A percentile compares a stretch with the other conserved stretches of the same genome.
These are phyloP conservation scores for Laticauda laticaudata DNA, from an alignment of 2,113 vertebrate species.

Conservation along the genomic window DNA sequence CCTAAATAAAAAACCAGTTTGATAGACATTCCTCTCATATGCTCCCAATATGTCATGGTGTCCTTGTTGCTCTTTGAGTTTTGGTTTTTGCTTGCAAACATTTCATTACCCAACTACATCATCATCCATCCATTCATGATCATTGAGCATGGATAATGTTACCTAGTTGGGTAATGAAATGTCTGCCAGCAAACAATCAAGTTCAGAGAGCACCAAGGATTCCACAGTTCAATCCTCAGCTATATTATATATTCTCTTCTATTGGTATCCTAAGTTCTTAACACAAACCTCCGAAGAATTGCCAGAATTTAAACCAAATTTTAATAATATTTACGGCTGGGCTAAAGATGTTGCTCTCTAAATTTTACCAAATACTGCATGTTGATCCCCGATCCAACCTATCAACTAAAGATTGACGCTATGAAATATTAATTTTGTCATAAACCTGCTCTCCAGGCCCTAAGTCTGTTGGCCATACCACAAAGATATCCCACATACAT, in stretches of 20 bases:
- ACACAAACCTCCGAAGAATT: neutral
- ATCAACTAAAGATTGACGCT: neutral
- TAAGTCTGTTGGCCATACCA: neutral
- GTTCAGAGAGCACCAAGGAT: neutral
- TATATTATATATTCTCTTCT: neutral
- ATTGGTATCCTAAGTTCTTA: neutral
- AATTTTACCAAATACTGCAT: neutral
- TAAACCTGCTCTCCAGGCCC: neutral
- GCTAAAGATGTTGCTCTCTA: neutral
- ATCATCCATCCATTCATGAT: neutral
- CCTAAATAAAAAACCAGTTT: neutral
- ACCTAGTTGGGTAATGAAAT: neutral
- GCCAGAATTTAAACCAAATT: neutral
- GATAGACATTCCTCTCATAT: neutral
- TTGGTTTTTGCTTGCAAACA: neutral
- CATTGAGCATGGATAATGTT: neutral
- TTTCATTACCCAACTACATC: neutral
- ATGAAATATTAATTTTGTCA: neutral
- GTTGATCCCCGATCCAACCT: neutral
- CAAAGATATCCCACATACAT: neutral
- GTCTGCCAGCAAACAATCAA: neutral
- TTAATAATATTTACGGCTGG: neutral
- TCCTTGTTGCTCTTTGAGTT: neutral
- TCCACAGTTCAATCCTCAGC: neutral
- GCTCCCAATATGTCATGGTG: neutral